phyloP scores from a whole-genome alignment of 2,113 vertebrate species.

The Pseudonaja textilis region DNA sequence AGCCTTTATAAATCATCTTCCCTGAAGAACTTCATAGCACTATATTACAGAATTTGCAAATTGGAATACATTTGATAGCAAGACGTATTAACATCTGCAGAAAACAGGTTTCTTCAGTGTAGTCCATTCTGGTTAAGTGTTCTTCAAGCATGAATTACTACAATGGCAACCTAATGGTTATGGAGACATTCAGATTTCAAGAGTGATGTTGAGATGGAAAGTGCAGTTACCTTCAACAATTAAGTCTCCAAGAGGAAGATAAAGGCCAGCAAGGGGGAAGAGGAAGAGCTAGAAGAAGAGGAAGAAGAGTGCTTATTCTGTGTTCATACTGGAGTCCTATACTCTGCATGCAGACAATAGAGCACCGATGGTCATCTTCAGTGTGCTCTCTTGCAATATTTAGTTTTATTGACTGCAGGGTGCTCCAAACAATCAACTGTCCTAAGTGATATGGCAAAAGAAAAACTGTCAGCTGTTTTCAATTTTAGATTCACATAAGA shows the following conservation, averaged over 20 bases:
- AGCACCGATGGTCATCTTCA: not conserved
- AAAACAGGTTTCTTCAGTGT: not conserved
- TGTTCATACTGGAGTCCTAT: not conserved
- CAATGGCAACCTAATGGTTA: not conserved
- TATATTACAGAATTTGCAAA: not conserved
- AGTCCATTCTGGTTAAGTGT: not conserved
- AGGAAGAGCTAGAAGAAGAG: not conserved
- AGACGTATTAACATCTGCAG: not conserved
- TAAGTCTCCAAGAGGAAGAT: not conserved
- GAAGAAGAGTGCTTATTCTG: not conserved
- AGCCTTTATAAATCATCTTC: fast-evolving
- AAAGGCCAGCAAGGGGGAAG: not conserved
- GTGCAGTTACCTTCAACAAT: slow-evolving; percentile 11
- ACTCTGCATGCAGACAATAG: not conserved
- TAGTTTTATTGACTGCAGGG: slow-evolving; percentile 1
- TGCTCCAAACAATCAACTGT: not conserved
- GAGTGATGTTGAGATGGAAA: slow-evolving; percentile 7
- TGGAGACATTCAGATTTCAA: slow-evolving; percentile 6
- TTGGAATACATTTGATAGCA: not conserved
- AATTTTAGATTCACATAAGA: slow-evolving; percentile 1
- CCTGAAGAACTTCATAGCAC: not conserved
- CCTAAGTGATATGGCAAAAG: not conserved
- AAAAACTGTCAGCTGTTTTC: not conserved
- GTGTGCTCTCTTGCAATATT: not conserved
- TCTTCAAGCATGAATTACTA: not conserved